Percentiles rank a stretch among this genome's conserved stretches.
These are phyloP conservation scores for Nephrotoma guestfalica DNA, from an alignment of 2,888 invertebrate species.

Conservation along the genomic window DNA sequence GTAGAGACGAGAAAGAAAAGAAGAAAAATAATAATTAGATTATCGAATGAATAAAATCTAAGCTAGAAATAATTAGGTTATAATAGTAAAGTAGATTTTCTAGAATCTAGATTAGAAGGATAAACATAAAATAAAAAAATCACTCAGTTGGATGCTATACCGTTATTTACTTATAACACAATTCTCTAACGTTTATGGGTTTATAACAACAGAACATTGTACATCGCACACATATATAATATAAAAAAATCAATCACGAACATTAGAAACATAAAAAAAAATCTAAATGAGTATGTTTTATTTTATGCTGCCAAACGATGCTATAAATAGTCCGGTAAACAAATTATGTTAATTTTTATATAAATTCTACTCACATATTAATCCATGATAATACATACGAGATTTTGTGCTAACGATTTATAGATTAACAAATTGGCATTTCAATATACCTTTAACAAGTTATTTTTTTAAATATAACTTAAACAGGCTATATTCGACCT, in stretches of 20 bases:
- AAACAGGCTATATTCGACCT: too few species aligned
- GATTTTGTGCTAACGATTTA: not conserved
- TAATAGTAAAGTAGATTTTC: not conserved
- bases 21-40: not conserved
- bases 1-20: not conserved
- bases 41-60: not conserved
- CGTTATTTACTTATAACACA: not conserved
- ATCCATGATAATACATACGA: not conserved
- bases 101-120: not conserved
- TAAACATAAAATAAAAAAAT: not conserved
- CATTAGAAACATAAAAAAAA: not conserved
- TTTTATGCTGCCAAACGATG: not conserved
- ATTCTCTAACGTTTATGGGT: not conserved
- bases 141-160: not conserved
- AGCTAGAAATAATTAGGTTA: not conserved
- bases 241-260: not conserved
- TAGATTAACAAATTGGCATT: not conserved
- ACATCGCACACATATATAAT: not conserved
- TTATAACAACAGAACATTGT: not conserved
- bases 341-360: not conserved
- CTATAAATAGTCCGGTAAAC: not conserved
- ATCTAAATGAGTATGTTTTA: not conserved
- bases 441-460: too few species aligned
- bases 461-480: too few species aligned
- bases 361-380: not conserved